A percentile compares a stretch with the other conserved stretches of the same genome.
These are phyloP conservation scores for Pseudochirops cupreus DNA, from an alignment of 2,797 vertebrate genomes.

Conservation along the genomic window DNA sequence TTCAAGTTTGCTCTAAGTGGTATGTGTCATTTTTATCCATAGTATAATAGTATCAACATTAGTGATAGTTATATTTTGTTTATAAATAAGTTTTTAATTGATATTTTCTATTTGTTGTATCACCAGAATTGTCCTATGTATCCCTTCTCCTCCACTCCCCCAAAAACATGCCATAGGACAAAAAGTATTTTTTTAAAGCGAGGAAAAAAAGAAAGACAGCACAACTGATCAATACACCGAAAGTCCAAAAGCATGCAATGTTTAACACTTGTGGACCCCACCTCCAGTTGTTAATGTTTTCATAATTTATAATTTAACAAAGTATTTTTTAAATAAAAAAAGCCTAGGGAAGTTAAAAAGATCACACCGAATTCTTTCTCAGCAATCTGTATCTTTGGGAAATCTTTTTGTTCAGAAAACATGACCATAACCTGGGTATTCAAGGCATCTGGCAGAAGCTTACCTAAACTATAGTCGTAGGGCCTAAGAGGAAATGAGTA, in stretches of 20 bases:
- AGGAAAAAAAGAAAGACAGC: background rate
- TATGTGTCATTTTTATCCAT: slow-evolving; percentile 55
- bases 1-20: slow-evolving; percentile 62
- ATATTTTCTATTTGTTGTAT: background rate
- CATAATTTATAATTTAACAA: slow-evolving; percentile 59
- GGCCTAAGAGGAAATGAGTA: background rate
- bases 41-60: slow-evolving; percentile 29
- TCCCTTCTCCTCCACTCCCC: background rate
- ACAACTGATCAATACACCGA: background rate
- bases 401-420: slow-evolving; percentile 34
- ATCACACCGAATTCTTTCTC: slow-evolving; percentile 25
- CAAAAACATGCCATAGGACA: background rate
- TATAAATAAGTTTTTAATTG: background rate
- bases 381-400: background rate
- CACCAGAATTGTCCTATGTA: background rate
- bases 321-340: slow-evolving; percentile 41
- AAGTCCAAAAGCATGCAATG: background rate
- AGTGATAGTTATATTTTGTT: slow-evolving; percentile 49
- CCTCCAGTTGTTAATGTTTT: background rate
- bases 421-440: background rate
- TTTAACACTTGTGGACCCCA: background rate
- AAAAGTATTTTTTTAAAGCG: background rate
- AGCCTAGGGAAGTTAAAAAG: background rate
- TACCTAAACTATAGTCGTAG: background rate
- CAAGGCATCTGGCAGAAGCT: slow-evolving; percentile 15